A percentile compares a stretch with the other conserved stretches of the same genome.
These are phyloP conservation scores for Cavia porcellus DNA, from an alignment of 2,113 vertebrate species.

Conservation along the genomic window DNA sequence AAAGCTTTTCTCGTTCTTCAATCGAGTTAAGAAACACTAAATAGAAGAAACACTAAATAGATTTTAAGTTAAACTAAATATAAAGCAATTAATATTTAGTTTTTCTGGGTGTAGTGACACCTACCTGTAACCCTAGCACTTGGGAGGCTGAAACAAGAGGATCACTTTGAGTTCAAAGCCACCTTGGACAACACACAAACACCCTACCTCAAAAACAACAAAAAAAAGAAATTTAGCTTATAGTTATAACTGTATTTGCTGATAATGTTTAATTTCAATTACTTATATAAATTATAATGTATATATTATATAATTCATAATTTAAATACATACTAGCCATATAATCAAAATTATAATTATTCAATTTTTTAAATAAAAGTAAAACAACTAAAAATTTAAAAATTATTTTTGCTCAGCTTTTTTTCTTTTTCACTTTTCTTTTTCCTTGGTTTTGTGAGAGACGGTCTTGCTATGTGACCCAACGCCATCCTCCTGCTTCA, in stretches of 20 bases:
- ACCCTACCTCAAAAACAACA: not conserved
- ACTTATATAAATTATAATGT: constrained; percentile 42
- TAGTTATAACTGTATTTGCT: not conserved
- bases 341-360: constrained; percentile 28
- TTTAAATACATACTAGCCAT: constrained; percentile 38
- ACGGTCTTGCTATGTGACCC: not conserved
- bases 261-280: constrained; percentile 22
- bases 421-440: not conserved
- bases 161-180: not conserved
- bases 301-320: not conserved
- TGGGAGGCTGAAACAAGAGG: not conserved
- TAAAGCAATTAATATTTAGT: constrained; percentile 29
- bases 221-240: not conserved
- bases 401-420: constrained; percentile 28
- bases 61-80: constrained; percentile 40
- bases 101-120: not conserved
- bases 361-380: constrained; percentile 4
- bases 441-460: not conserved
- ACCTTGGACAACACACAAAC: not conserved
- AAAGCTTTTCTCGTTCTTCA: not conserved
- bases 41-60: constrained; percentile 18
- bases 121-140: not conserved
- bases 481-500: no score
- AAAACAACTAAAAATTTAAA: not conserved
- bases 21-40: not conserved